Base-by-base conservation (phyloP, 2,113 vertebrate species). In the Ophthalmolycus amberensis region DNA sequence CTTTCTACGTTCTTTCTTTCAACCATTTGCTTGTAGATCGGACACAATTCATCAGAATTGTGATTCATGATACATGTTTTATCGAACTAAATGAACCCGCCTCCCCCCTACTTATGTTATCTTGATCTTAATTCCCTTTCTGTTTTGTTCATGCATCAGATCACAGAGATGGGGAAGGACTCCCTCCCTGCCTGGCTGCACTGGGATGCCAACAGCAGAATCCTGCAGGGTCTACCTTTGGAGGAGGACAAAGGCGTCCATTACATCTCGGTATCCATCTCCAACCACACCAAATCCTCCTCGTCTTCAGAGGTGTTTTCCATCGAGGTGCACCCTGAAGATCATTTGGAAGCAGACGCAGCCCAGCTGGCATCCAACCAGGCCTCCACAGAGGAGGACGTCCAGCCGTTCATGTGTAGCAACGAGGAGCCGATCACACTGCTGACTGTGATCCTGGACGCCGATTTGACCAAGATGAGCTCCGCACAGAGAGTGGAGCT, bases 381-480 rank as follows among this genome's bases (percentile, higher is more conserved):
- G 34, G 95, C 95, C 6, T 72, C 78, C 9, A 40, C 66, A 0
- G 93, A 96, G 16, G 84, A 91, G 0, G 96, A 97, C 0, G 14
- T 83, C 0, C 90, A 93, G 0, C 88, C 95, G 0, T 97, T 96
- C 1, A 87, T 94, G 75, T 99, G 98, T 3, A 90, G 94, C 65
- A 93, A 92, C 0, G 97, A 99, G 62, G 97, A 97, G 52, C 96
- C 98, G 0, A 95, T 99, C 59, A 99, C 98, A 0, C 94, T 99
- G 75, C 94, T 99, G 69, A 99, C 98, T 0, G 98, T 99, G 38
- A 99, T 99, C 91, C 92, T 99, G 90, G 98, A 99, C 40, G 98
- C 98, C 0, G 98, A 99, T 91, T 90, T 99, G 82, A 99, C 97
- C 74, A 99, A 99, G 95, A 99, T 99, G 98, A 97, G 94, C 84